Conservation (phyloP, 1,140 invertebrate genomes). For the Ceratoteleas bidentatus region DNA sequence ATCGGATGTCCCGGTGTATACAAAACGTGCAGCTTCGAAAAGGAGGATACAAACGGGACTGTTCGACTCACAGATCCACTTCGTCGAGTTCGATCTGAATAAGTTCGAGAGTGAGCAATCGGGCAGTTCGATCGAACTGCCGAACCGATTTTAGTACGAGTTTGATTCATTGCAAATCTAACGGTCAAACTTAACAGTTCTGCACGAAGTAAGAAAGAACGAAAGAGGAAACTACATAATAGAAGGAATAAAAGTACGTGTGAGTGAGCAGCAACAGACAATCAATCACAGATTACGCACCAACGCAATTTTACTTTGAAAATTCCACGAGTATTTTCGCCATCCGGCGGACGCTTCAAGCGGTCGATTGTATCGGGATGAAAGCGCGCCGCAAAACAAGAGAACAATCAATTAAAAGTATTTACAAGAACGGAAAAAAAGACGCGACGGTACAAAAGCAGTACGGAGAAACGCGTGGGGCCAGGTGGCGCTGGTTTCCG, state of each 20-base stretch:
- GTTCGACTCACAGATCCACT: neutral
- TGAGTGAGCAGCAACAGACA: conserved; percentile 6
- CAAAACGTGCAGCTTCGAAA: too few species aligned
- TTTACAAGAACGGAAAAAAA: conserved; percentile 17
- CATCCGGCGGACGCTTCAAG: conserved; percentile 2
- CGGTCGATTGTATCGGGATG: neutral
- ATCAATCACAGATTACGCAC: conserved; percentile 36
- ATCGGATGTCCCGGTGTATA: neutral
- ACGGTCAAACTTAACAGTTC: too few species aligned
- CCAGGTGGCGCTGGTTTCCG: conserved; percentile 8
- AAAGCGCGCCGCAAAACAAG: neutral
- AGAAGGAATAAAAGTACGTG: neutral
- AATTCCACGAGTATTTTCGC: conserved; percentile 33
- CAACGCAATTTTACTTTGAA: neutral
- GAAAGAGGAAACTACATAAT: neutral
- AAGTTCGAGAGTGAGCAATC: neutral
- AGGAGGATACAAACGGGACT: too few species aligned
- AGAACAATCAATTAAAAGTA: conserved; percentile 19
- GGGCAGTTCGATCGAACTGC: too few species aligned
- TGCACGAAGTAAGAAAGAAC: conserved; percentile 5
- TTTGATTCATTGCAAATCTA: too few species aligned
- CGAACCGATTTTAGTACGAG: too few species aligned
- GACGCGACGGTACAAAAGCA: too few species aligned
- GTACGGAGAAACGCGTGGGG: too few species aligned
- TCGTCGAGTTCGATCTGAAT: neutral